Evolutionary conservation across 2,797 vertebrate species (phyloP), one percentile per base, ranked within the genome.

Genomic region (Heliangelus exortis): DNA sequence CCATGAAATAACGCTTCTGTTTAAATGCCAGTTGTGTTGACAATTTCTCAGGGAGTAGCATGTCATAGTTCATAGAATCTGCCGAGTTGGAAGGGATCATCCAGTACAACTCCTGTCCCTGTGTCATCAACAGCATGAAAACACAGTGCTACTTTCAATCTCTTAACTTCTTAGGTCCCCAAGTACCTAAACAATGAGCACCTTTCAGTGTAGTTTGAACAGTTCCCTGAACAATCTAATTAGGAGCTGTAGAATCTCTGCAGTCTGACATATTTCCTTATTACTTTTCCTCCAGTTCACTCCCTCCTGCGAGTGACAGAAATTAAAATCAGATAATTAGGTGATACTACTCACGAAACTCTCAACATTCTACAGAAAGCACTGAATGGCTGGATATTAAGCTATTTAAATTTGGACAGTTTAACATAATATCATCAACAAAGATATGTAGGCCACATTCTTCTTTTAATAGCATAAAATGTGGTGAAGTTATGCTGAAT

Each of bases 101-200:
- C 39, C 14, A 41, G 39, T 41, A 5, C 39, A 41, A 14, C 39
- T 41, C 39, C 39, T 14, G 39, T 41, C 39, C 39, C 39, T 41
- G 12, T 41, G 39, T 62, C 47, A 59, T 19, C 36, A 85, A 63
- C 13, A 78, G 39, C 72, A 92, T 8, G n/a, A 82, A 84, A 90
- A 74, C 4, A 78, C 0, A 14, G 33, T 53, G 31, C 31, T 36
- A 12, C 21, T 59, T 84, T 43, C n/a, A 69, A 36, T 58, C 14
- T 48, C 33, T 19, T 8, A 90, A 59, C 3, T 26, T 62, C 23
- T 31, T 39, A 39, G 25, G 28, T 69, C 21, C 62, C 47, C 1
- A 1, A 84, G 23, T 2, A n/a, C 6, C 25, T 15, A 7, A 68
- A 65, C 4, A 0, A 78, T 15, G 22, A 0, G 1, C 15, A 75